Conservation (phyloP, 2,113 vertebrate species). For the Podiceps cristatus region DNA sequence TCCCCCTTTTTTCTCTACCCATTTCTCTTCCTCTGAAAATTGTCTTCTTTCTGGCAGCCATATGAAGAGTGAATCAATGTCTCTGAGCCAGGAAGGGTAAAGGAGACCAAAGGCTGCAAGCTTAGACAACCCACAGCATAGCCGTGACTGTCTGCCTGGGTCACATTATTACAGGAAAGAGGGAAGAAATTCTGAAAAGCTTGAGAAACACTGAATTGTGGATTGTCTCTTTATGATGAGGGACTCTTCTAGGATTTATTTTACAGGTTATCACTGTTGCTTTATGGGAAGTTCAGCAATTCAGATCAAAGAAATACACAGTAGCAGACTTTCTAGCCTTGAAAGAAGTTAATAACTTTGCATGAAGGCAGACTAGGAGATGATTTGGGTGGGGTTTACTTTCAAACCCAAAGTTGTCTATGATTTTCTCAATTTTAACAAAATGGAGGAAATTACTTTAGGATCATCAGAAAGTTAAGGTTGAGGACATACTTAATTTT, state of each 20-base stretch:
- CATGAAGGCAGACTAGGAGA: neutral
- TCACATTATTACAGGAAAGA: neutral
- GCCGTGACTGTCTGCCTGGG: neutral
- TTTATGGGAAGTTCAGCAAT: neutral
- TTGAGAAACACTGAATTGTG: neutral
- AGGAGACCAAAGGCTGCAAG: neutral
- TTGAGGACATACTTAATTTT: neutral
- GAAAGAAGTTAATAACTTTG: neutral
- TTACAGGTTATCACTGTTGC: neutral
- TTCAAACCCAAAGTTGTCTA: neutral
- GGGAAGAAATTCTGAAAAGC: neutral
- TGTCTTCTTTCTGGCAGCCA: neutral
- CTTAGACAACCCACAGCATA: neutral
- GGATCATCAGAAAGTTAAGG: neutral
- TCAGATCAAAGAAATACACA: neutral
- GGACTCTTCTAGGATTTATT: neutral
- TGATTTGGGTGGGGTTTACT: neutral
- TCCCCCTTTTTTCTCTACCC: neutral
- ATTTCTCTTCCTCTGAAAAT: neutral
- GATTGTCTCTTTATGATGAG: neutral
- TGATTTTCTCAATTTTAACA: neutral
- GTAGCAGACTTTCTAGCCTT: neutral
- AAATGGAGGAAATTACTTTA: neutral
- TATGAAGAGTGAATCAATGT: neutral
- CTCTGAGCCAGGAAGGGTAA: neutral